These are phyloP conservation scores for Tenthredo amoena DNA, from an alignment of 2,888 invertebrate species.

Conservation along the genomic window DNA sequence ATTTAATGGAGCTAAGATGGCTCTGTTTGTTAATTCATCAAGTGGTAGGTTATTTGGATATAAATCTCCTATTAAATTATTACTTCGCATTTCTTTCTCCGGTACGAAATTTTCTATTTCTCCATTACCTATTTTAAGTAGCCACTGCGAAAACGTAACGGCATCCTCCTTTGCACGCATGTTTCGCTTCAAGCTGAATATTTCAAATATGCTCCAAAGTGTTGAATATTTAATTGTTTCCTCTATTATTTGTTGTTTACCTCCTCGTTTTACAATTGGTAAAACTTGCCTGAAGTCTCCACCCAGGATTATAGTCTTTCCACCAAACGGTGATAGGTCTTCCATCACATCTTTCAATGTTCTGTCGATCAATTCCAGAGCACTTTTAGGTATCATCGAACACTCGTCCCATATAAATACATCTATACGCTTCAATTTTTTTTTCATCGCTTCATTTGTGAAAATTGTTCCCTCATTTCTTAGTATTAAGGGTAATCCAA, in stretches of 20 bases:
- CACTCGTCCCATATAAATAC: conserved; percentile 63
- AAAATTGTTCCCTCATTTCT: conserved; percentile 57
- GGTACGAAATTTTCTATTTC: not conserved
- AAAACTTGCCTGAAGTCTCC: conserved; percentile 27
- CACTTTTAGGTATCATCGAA: conserved; percentile 56
- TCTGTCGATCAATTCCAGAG: conserved; percentile 47
- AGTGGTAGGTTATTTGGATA: conserved; percentile 39
- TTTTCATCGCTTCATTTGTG: conserved; percentile 58
- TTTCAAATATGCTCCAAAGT: conserved; percentile 43
- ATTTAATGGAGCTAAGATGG: conserved; percentile 54
- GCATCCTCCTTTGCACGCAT: conserved; percentile 52
- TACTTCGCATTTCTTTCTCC: not conserved
- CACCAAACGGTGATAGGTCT: conserved; percentile 22
- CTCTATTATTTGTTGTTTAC: conserved; percentile 30
- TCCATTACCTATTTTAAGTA: conserved; percentile 53
- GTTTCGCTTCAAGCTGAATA: conserved; percentile 32
- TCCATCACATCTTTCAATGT: not conserved
- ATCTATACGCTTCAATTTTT: conserved; percentile 56
- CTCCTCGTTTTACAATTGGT: conserved; percentile 48
- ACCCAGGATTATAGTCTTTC: conserved; percentile 29
- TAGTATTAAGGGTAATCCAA: conserved; percentile 65
- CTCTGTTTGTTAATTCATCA: conserved; percentile 40
- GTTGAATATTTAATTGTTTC: conserved; percentile 25
- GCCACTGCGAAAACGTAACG: conserved; percentile 50
- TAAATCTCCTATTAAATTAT: conserved; percentile 37